Evolutionary conservation across 2,797 vertebrate species (phyloP).

Genomic region (Amphiprion clarkii): DNA sequence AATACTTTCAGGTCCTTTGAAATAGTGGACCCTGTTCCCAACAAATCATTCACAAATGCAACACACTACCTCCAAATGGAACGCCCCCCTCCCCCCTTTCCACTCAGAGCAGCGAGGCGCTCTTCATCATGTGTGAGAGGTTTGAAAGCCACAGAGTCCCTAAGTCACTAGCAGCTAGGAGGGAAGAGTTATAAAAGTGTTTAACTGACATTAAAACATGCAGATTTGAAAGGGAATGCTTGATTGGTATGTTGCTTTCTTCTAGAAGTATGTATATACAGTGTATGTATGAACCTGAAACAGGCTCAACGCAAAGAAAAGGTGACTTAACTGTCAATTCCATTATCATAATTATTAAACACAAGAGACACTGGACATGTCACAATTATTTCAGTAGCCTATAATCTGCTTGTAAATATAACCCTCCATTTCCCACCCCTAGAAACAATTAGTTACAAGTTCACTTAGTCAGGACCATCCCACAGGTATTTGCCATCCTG

Average conservation of each 20-base stretch:
- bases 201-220: conserved; percentile 37
- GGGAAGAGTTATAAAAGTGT: conserved; percentile 38
- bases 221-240: conserved; percentile 19
- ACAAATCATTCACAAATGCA: conserved; percentile 74
- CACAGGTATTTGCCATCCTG: conserved; percentile 46
- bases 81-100: background rate
- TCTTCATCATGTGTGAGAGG: conserved; percentile 59
- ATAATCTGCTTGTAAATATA: conserved; percentile 20
- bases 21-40: conserved; percentile 63
- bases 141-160: conserved; percentile 26
- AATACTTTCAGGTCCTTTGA: conserved; percentile 71
- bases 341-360: background rate
- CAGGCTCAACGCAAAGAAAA: background rate
- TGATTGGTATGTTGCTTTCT: background rate
- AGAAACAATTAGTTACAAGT: conserved; percentile 46
- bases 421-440: conserved; percentile 1
- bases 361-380: background rate
- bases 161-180: conserved; percentile 47
- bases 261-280: background rate
- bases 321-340: background rate
- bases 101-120: conserved; percentile 32
- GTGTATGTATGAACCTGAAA: background rate
- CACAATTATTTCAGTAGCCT: conserved; percentile 5
- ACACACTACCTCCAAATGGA: conserved; percentile 46
- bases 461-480: conserved; percentile 41